Base-by-base conservation (phyloP, 2,797 vertebrate species). In the Distichodus sexfasciatus region DNA sequence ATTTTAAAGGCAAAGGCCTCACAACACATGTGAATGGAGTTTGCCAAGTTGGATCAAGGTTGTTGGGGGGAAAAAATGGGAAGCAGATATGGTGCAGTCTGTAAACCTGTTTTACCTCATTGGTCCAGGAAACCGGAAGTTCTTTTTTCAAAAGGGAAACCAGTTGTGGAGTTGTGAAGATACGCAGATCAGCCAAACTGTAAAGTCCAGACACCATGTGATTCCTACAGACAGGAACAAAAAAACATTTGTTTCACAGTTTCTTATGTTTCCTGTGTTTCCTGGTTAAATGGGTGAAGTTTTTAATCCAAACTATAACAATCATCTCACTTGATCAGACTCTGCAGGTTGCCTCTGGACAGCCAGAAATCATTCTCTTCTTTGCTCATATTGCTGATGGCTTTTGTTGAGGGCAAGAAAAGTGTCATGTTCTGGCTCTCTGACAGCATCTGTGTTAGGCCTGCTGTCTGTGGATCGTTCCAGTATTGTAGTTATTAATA, bases 311-410 rank as follows among this genome's bases (percentile, higher is more conserved):
- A 17, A 43, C 28, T 11, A 11, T 12, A 10, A 26, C 11, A 35
- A 19, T 21, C 3, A 29, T 80, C 78, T 0, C 77, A 98, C 97
- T 93, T 96, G 79, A 97, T 72, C 19, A 99, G 88, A 69, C 86
- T 84, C 15, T 89, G 87, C 24, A 96, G 87, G 70, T 95, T 94
- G 58, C 77, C 88, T 72, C 50, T 88, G 48, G 54, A 9, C 1
- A 90, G 85, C 96, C 97, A 98, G 74, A 95, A 96, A 31, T 11
- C 72, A 79, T 80, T 90, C 50, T 97, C 93, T 0, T 92, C 87
- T 46, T 86, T 59, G 41, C 87, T 87, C 91, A 99, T 91, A 65
- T 85, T 86, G 28, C 82, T 66, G 28, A 91, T 76, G 7, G 95
- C 94, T 74, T 81, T 78, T 14, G 77, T 84, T 38, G 93, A 93